Conservation (phyloP, 92 coral and sea anemone genomes). For the Parazoanthus darwini region DNA sequence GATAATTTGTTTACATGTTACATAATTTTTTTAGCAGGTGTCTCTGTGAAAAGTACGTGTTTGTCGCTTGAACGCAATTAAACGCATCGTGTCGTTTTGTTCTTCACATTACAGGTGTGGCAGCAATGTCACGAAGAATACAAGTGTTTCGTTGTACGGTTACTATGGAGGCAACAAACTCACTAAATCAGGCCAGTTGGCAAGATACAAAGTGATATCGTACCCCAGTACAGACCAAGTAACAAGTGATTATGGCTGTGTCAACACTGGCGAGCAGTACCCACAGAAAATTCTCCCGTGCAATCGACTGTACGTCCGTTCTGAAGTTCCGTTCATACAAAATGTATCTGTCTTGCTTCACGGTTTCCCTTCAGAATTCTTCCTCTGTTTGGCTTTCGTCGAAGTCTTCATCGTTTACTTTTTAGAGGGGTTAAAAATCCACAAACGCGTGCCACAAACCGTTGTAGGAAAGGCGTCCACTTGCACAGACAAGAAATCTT, state of each 20-base stretch:
- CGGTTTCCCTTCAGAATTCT: conserved; percentile 69
- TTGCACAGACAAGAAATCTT: not conserved
- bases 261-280: conserved; percentile 51
- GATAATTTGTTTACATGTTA: not conserved
- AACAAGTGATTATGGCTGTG: conserved; percentile 12
- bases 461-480: not conserved
- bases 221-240: conserved; percentile 58
- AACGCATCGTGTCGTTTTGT: not conserved
- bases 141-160: conserved; percentile 69
- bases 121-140: conserved; percentile 20
- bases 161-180: conserved; percentile 90
- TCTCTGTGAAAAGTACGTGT: no score
- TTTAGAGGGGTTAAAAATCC: conserved; percentile 20
- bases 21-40: no score
- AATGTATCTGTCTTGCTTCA: conserved; percentile 75
- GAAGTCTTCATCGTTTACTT: conserved; percentile 66
- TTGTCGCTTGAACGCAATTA: no score
- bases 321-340: conserved; percentile 54
- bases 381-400: conserved; percentile 71
- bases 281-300: conserved; percentile 81
- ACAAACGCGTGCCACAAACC: not conserved
- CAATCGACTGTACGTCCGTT: conserved; percentile 72
- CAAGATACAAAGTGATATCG: conserved; percentile 80
- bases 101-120: not conserved
- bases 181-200: conserved; percentile 76